Conservation (phyloP, 1,140 invertebrate genomes). For the Drosophila ohnishii region DNA sequence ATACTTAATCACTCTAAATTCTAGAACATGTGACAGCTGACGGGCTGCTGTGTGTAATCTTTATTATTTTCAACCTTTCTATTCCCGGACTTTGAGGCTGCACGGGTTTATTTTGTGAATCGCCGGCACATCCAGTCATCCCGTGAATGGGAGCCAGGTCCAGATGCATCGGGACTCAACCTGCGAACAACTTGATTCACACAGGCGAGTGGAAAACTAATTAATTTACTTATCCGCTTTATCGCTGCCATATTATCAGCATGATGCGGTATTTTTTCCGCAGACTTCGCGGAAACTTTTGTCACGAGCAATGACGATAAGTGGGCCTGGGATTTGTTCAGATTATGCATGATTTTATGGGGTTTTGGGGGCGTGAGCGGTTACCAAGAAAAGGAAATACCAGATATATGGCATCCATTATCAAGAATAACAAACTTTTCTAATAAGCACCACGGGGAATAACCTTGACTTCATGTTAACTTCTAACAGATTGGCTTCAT, state of each 20-base stretch:
- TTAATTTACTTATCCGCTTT: constrained; percentile 27
- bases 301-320: constrained; percentile 43
- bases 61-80: constrained; percentile 1
- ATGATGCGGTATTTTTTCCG: constrained; percentile 52
- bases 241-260: constrained; percentile 59
- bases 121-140: constrained; percentile 17
- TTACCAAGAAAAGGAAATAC: constrained; percentile 4
- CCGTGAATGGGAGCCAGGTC: constrained; percentile 11
- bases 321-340: constrained; percentile 46
- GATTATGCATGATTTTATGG: constrained; percentile 36
- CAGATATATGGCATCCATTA: background rate
- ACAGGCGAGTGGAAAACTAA: constrained; percentile 18
- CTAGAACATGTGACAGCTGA: constrained; percentile 32
- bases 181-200: constrained; percentile 7
- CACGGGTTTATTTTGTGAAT: constrained; percentile 22
- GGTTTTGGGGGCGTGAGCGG: background rate
- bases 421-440: background rate
- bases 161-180: background rate
- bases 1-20: constrained; percentile 4
- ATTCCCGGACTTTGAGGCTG: constrained; percentile 19
- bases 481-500: background rate
- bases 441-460: background rate
- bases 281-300: constrained; percentile 78
- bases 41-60: constrained; percentile 18
- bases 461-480: background rate